Conservation (phyloP, 1,140 invertebrate species). For the Rhagoletis pomonella region DNA sequence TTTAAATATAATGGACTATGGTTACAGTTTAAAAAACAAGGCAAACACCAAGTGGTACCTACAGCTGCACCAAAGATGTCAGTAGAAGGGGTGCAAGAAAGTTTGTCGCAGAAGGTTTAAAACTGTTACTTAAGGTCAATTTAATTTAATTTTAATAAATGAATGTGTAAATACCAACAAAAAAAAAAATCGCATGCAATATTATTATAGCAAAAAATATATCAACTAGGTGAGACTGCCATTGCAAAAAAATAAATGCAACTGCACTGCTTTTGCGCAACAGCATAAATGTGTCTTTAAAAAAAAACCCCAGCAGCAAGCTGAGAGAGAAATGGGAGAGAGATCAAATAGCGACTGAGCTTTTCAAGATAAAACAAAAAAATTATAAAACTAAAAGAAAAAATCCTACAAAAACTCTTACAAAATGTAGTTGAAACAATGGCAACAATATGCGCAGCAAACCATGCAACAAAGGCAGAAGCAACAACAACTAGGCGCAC, state of each 20-base stretch:
- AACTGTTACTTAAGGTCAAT: no score
- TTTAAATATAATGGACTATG: no score
- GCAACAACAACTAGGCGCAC: background rate
- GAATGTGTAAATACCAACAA: background rate
- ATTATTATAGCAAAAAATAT: background rate
- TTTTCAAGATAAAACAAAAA: background rate
- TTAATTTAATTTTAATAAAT: background rate
- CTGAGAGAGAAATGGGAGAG: background rate
- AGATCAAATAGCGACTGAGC: background rate
- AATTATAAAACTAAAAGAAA: background rate
- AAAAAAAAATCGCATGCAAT: background rate
- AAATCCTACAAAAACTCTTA: background rate
- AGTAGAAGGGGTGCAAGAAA: no score
- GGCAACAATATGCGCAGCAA: slow-evolving; percentile 26
- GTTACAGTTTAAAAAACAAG: no score
- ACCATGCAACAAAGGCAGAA: background rate
- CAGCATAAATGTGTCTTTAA: background rate
- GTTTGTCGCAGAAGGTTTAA: no score
- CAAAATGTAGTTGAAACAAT: background rate
- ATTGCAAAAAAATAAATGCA: background rate
- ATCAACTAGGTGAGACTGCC: background rate
- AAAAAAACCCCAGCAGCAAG: background rate
- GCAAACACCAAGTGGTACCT: no score
- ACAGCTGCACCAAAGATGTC: no score
- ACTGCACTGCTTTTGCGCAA: slow-evolving; percentile 15